Evolutionary conservation across 2,888 invertebrate genomes (phyloP).

Genomic region (Sacculina carcini): DNA sequence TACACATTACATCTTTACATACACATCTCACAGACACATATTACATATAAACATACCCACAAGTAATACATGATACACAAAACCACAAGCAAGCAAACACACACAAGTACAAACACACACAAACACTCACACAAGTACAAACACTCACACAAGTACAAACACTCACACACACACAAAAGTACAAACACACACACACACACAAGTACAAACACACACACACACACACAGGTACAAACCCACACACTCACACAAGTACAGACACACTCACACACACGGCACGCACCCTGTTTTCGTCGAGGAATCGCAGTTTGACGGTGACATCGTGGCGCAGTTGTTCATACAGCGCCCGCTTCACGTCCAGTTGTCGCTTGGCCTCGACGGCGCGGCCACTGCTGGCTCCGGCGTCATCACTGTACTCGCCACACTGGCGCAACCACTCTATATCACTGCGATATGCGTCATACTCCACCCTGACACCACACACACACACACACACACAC

Average conservation of each 20-base stretch:
- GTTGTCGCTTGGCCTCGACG: conserved; percentile 53
- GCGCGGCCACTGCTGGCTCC: conserved; percentile 33
- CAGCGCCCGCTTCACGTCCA: conserved; percentile 56
- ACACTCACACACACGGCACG: conserved; percentile 15
- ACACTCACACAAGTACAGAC: too few species aligned
- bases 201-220: too few species aligned
- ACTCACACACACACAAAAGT: too few species aligned
- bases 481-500: background rate
- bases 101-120: background rate
- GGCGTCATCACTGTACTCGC: conserved; percentile 21
- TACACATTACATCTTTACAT: background rate
- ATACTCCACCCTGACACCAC: conserved; percentile 54
- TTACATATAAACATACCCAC: background rate
- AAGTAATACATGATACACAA: background rate
- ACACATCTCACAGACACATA: background rate
- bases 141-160: background rate
- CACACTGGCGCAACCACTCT: conserved; percentile 41
- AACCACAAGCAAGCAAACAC: background rate
- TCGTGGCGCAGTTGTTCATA: conserved; percentile 82
- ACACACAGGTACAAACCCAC: background rate
- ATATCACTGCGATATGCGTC: conserved; percentile 91
- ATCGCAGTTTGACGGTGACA: conserved; percentile 79
- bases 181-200: too few species aligned
- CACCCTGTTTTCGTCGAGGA: conserved; percentile 91
- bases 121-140: background rate